Conservation (phyloP, 2,113 vertebrate genomes). For the Syngnathus scovelli region DNA sequence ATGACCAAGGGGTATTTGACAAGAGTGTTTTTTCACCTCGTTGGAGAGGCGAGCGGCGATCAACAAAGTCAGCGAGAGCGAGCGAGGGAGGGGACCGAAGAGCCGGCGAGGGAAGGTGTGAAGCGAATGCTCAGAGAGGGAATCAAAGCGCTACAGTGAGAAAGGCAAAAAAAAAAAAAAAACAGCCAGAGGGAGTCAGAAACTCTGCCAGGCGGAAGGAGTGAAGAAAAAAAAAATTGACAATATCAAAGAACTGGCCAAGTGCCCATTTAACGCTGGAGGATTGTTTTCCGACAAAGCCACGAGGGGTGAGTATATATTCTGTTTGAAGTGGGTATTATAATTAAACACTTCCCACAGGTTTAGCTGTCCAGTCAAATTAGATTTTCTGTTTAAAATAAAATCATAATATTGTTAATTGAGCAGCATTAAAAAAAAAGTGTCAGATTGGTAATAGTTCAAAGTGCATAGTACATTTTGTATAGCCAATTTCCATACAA, state of each 20-base stretch:
- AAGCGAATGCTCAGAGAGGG: conserved; percentile 26
- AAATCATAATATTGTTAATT: conserved; percentile 11
- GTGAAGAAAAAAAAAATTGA: conserved; percentile 11
- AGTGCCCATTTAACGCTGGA: conserved; percentile 23
- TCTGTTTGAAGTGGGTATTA: conserved; percentile 45
- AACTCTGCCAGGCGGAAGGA: conserved; percentile 23
- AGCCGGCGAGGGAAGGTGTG: conserved; percentile 46
- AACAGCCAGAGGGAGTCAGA: conserved; percentile 16
- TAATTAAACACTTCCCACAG: conserved; percentile 42
- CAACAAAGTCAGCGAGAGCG: conserved; percentile 33
- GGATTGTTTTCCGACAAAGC: conserved; percentile 26
- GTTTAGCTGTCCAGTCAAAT: conserved; percentile 8
- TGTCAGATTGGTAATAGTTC: conserved; percentile 28
- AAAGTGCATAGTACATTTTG: conserved; percentile 16
- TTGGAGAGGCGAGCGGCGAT: conserved; percentile 53
- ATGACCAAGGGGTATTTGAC: conserved; percentile 63
- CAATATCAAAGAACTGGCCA: conserved; percentile 25
- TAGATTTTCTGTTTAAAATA: conserved; percentile 11
- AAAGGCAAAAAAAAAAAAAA: conserved; percentile 11
- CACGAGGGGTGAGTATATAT: conserved; percentile 50
- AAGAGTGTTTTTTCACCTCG: conserved; percentile 66
- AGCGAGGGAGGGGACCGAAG: conserved; percentile 42
- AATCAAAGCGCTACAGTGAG: conserved; percentile 8
- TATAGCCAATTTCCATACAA: neutral
- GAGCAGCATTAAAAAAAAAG: neutral